Conservation (phyloP, 2,888 invertebrate species). For the Micropterix aruncella region DNA sequence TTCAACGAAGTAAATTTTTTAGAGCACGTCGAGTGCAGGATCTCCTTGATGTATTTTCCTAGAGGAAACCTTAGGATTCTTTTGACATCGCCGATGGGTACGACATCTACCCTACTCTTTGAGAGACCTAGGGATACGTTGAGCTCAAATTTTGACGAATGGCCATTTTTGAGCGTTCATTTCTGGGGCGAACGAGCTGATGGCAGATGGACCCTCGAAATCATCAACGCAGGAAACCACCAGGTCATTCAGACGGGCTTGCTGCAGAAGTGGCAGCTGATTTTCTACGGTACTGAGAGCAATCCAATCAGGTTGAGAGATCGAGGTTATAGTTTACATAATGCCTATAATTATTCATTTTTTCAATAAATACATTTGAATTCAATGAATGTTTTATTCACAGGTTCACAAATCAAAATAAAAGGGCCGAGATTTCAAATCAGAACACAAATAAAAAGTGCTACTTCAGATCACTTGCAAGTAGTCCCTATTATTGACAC, state of each 20-base stretch:
- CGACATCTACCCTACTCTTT: slow-evolving; percentile 83
- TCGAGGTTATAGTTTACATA: too few relatives aligned
- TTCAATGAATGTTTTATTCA: too few relatives aligned
- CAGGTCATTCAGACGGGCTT: slow-evolving; percentile 77
- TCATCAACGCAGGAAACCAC: slow-evolving; percentile 59
- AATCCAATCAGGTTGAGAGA: slow-evolving; percentile 67
- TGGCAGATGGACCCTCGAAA: slow-evolving; percentile 77
- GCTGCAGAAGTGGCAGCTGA: slow-evolving; percentile 88
- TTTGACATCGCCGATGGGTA: slow-evolving; percentile 86
- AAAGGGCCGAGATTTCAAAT: too few relatives aligned
- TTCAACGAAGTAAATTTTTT: slow-evolving; percentile 79
- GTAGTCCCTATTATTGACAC: too few relatives aligned
- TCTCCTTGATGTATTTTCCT: slow-evolving; percentile 81
- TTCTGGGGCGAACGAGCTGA: slow-evolving; percentile 94
- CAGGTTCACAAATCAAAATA: too few relatives aligned
- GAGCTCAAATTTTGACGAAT: slow-evolving; percentile 90
- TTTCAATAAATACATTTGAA: too few relatives aligned
- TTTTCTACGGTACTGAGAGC: slow-evolving; percentile 86
- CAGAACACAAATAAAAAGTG: too few relatives aligned
- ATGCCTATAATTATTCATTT: too few relatives aligned
- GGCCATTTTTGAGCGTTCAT: slow-evolving; percentile 98
- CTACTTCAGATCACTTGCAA: too few relatives aligned
- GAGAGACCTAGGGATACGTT: slow-evolving; percentile 85
- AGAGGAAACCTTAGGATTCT: slow-evolving; percentile 85
- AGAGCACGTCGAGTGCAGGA: slow-evolving; percentile 96